Evolutionary conservation across 2,797 vertebrate genomes (phyloP).

Genomic region (Corythornis leucogaster): DNA sequence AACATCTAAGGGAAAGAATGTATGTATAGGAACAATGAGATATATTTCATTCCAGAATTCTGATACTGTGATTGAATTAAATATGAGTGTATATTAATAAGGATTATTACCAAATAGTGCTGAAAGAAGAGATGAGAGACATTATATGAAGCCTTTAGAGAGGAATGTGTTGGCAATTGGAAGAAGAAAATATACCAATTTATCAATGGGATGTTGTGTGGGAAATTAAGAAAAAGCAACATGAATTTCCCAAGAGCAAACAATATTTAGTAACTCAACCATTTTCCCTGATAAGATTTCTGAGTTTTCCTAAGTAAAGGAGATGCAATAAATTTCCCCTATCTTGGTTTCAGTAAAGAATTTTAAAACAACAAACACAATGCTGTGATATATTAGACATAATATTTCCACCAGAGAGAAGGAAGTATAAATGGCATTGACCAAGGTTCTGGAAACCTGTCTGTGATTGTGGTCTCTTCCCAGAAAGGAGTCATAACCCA

Average conservation of each 20-base stretch:
- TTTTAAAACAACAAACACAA: conserved; percentile 41
- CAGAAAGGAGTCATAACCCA: not conserved
- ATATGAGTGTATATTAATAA: not conserved
- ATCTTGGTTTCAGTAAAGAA: conserved; percentile 42
- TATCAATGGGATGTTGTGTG: not conserved
- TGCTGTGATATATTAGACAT: not conserved
- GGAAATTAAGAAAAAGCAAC: not conserved
- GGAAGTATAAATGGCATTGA: conserved; percentile 7
- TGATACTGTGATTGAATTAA: not conserved
- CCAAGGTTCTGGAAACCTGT: conserved; percentile 1
- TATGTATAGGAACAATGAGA: not conserved
- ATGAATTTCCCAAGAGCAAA: not conserved
- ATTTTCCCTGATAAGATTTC: not conserved
- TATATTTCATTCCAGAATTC: not conserved
- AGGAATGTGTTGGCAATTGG: not conserved
- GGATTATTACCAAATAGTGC: not conserved
- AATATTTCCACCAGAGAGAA: not conserved
- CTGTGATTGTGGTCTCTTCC: not conserved
- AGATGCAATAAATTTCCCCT: conserved; percentile 40
- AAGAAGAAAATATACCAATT: not conserved
- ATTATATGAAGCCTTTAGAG: not conserved
- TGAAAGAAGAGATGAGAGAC: not conserved
- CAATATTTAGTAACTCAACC: not conserved
- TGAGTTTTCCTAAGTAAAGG: not conserved
- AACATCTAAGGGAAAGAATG: not conserved